phyloP scores from a whole-genome alignment of 2,113 vertebrate species.

The Pachypanchax playfairii region DNA sequence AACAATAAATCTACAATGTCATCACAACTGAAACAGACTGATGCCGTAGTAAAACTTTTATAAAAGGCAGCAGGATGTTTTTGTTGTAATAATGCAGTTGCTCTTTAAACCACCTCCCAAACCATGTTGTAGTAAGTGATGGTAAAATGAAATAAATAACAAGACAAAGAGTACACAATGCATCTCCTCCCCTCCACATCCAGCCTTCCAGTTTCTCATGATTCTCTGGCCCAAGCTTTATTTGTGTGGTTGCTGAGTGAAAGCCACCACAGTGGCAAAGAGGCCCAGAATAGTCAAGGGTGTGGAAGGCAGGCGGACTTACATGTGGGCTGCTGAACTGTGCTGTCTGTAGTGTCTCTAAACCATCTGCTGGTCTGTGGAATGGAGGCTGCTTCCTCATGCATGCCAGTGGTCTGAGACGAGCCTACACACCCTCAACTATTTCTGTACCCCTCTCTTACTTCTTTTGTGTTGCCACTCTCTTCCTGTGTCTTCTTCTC shows the following conservation, averaged over 20 bases:
- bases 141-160: conserved; percentile 9
- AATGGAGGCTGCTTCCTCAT: conserved; percentile 77
- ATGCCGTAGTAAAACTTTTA: too few relatives aligned
- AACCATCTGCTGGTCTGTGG: conserved; percentile 68
- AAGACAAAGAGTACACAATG: conserved; percentile 53
- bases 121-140: too few relatives aligned
- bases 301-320: conserved; percentile 66
- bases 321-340: conserved; percentile 74
- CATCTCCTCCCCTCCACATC: conserved; percentile 23
- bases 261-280: conserved; percentile 64
- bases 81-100: conserved; percentile 12
- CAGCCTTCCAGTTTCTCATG: conserved; percentile 46
- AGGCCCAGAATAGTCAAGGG: conserved; percentile 73
- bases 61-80: conserved; percentile 13
- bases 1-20: too few relatives aligned
- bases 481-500: conserved; percentile 29
- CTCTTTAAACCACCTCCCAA: conserved; percentile 33
- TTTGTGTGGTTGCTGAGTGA: conserved; percentile 65
- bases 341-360: conserved; percentile 62
- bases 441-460: conserved; percentile 70
- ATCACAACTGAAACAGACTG: too few relatives aligned
- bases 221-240: conserved; percentile 45
- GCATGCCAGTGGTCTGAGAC: conserved; percentile 81
- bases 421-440: conserved; percentile 80
- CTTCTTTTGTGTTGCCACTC: conserved; percentile 36